Conservation (phyloP, 1,140 invertebrate genomes). For the Rhopalosiphum padi region DNA sequence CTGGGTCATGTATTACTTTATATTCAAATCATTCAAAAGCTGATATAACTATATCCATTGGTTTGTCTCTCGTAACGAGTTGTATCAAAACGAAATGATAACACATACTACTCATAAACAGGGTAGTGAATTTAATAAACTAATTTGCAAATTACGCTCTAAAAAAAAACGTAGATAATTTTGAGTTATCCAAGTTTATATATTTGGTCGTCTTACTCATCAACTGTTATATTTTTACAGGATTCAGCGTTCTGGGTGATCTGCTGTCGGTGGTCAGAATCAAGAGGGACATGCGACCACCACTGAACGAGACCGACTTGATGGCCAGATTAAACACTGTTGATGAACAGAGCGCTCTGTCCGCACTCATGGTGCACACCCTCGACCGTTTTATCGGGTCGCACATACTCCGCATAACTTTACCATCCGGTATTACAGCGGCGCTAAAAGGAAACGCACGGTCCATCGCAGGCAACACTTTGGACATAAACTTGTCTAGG, state of each 20-base stretch:
- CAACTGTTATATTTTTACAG: constrained; percentile 43
- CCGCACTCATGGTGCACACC: constrained; percentile 59
- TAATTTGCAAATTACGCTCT: neutral
- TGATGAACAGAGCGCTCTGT: constrained; percentile 55
- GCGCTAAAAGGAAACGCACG: constrained; percentile 52
- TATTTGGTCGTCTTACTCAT: neutral
- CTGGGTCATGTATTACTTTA: neutral
- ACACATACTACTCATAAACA: neutral
- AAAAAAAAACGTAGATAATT: neutral
- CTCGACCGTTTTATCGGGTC: constrained; percentile 59
- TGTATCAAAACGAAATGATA: neutral
- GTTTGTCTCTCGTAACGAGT: neutral
- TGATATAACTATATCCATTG: neutral
- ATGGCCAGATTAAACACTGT: constrained; percentile 59
- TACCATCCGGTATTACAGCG: constrained; percentile 58
- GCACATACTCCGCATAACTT: constrained; percentile 58
- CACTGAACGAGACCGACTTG: constrained; percentile 60
- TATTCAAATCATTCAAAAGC: neutral
- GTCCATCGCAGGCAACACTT: constrained; percentile 55
- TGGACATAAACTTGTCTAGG: constrained; percentile 60
- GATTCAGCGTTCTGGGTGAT: constrained; percentile 59
- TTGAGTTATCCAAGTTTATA: neutral
- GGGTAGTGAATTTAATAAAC: neutral
- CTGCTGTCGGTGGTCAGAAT: constrained; percentile 60
- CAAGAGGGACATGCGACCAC: constrained; percentile 60